Evolutionary conservation across 2,113 vertebrate genomes (phyloP).

Genomic region (Poecilia latipinna): DNA sequence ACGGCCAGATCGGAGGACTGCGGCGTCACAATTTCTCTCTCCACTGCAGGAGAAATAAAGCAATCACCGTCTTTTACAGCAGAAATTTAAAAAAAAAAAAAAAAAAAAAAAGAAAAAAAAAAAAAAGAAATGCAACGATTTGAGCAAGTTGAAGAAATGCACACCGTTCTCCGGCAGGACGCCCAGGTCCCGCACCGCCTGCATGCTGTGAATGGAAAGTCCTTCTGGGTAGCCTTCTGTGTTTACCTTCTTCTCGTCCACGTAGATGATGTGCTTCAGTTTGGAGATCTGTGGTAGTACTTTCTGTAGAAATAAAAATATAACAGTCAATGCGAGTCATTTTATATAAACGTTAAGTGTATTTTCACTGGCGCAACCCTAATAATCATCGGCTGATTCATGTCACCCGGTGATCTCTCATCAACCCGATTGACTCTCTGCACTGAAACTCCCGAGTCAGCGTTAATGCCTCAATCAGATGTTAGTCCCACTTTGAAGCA

Average conservation of each 20-base stretch:
- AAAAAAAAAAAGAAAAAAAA: too few relatives aligned
- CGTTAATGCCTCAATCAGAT: too few relatives aligned
- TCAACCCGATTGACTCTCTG: background rate
- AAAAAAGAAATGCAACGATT: background rate
- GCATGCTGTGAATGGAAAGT: slow-evolving; percentile 88
- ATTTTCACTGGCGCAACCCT: too few relatives aligned
- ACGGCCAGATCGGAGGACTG: slow-evolving; percentile 89
- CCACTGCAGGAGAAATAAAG: slow-evolving; percentile 75
- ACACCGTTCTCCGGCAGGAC: slow-evolving; percentile 90
- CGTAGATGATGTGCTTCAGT: slow-evolving; percentile 91
- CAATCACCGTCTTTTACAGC: background rate
- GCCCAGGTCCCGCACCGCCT: slow-evolving; percentile 88
- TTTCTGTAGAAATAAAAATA: slow-evolving; percentile 73
- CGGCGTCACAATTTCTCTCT: slow-evolving; percentile 79
- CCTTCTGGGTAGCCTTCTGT: slow-evolving; percentile 86
- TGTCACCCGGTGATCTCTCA: background rate
- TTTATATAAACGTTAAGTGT: background rate
- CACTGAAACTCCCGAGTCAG: background rate
- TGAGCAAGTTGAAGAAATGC: slow-evolving; percentile 50
- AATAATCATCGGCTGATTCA: background rate
- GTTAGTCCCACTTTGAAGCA: background rate
- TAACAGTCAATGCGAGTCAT: background rate
- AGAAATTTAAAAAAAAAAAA: too few relatives aligned
- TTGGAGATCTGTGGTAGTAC: slow-evolving; percentile 82
- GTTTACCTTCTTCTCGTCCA: slow-evolving; percentile 86